Percentiles rank a stretch among this genome's conserved stretches.
Evolutionary conservation across 2,888 invertebrate species (phyloP).

Genomic region (Protophormia terraenovae): DNA sequence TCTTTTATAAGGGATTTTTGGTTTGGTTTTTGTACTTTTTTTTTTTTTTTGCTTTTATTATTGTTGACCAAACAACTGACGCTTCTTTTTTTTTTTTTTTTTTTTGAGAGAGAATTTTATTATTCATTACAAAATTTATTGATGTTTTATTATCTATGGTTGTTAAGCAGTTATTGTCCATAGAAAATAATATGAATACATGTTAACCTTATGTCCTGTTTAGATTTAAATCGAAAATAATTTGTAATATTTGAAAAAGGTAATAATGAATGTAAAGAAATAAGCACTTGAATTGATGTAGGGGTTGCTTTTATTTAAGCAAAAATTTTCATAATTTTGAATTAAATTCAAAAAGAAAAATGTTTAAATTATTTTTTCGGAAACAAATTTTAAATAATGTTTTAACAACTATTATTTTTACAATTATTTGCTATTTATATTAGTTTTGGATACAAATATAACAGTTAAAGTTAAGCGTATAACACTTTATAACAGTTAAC

Average conservation of each 20-base stretch:
- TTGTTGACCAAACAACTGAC: constrained; percentile 66
- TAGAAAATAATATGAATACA: constrained; percentile 8
- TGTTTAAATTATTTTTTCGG: too few relatives aligned
- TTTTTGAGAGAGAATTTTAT: constrained; percentile 60
- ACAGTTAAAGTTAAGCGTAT: too few relatives aligned
- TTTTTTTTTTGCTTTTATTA: constrained; percentile 46
- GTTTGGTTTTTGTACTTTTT: constrained; percentile 5
- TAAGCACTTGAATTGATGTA: too few relatives aligned
- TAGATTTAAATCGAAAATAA: constrained; percentile 48
- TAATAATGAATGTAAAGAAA: neutral
- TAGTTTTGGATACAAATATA: too few relatives aligned
- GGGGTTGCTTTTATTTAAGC: too few relatives aligned
- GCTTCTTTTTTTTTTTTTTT: constrained; percentile 57
- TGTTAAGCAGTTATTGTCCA: constrained; percentile 10
- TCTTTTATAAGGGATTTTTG: constrained; percentile 58
- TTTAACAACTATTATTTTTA: too few relatives aligned
- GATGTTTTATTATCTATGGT: constrained; percentile 32
- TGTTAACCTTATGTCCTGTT: constrained; percentile 63
- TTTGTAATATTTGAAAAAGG: neutral
- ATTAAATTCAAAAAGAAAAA: too few relatives aligned
- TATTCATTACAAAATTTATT: constrained; percentile 55
- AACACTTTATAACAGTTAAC: too few relatives aligned
- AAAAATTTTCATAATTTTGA: too few relatives aligned
- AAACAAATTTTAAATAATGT: too few relatives aligned
- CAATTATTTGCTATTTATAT: too few relatives aligned